These are phyloP conservation scores for Montipora capitata DNA, from an alignment of 92 coral and sea anemone species.

Conservation along the genomic window DNA sequence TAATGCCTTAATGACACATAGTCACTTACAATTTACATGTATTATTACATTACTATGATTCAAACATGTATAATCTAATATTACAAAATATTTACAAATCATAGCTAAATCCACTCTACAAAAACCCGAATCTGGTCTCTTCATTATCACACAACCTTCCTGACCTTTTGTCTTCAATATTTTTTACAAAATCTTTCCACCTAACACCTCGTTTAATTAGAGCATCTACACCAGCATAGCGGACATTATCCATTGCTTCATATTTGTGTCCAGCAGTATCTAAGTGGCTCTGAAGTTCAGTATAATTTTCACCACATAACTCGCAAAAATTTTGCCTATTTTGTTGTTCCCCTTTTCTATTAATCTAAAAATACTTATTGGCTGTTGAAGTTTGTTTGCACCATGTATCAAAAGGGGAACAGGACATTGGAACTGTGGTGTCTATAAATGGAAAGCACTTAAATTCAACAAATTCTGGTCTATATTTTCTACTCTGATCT, in stretches of 20 bases:
- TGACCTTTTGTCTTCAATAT: neutral
- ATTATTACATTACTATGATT: too few species aligned
- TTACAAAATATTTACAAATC: too few species aligned
- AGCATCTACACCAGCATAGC: slow-evolving; percentile 2
- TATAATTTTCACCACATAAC: neutral
- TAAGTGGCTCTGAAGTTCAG: neutral
- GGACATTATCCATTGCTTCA: neutral
- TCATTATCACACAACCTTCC: neutral
- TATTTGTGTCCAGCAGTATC: slow-evolving; percentile 1
- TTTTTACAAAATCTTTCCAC: neutral
- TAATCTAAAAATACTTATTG: neutral
- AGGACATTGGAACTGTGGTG: neutral
- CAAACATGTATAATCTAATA: too few species aligned
- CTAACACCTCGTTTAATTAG: neutral
- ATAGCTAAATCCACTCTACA: neutral
- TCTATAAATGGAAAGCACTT: slow-evolving; percentile 11
- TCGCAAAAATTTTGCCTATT: neutral
- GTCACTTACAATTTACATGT: too few species aligned
- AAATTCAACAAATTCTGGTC: slow-evolving; percentile 19
- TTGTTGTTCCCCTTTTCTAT: neutral
- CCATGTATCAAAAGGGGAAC: slow-evolving; percentile 29
- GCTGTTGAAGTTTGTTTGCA: slow-evolving; percentile 2
- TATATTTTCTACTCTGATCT: slow-evolving; percentile 10
- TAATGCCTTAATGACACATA: too few species aligned
- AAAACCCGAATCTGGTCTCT: neutral